A percentile compares a stretch with the other conserved stretches of the same genome.
Evolutionary conservation across 2,888 invertebrate genomes (phyloP).

Genomic region (Scaptodrosophila latifasciaeformis): DNA sequence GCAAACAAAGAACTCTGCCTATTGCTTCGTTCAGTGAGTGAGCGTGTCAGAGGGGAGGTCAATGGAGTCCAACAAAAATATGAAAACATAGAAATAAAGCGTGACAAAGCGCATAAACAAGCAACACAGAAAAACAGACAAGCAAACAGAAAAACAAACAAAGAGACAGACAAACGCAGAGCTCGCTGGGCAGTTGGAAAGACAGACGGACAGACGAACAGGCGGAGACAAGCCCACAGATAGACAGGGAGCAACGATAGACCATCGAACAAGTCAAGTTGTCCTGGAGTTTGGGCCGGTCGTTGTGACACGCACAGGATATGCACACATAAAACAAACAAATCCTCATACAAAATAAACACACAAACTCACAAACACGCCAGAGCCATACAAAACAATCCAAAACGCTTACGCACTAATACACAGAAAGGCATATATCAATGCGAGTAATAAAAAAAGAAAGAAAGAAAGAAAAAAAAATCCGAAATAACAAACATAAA

Average conservation of each 20-base stretch:
- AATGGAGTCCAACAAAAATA: slow-evolving; percentile 29
- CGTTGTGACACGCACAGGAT: slow-evolving; percentile 60
- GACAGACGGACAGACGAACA: slow-evolving; percentile 19
- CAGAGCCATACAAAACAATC: not conserved
- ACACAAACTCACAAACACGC: slow-evolving; percentile 34
- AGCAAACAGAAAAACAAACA: slow-evolving; percentile 5
- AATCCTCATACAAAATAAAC: slow-evolving; percentile 30
- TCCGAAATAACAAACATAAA: no score
- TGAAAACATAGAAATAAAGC: slow-evolving; percentile 52
- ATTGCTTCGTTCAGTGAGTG: slow-evolving; percentile 25
- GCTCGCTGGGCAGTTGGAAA: slow-evolving; percentile 38
- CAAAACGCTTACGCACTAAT: not conserved
- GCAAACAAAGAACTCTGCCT: slow-evolving; percentile 53
- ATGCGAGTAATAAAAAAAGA: slow-evolving; percentile 30
- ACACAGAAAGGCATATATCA: slow-evolving; percentile 33
- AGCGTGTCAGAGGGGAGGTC: not conserved
- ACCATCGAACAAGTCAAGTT: slow-evolving; percentile 37
- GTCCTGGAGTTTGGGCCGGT: no score
- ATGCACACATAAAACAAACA: slow-evolving; percentile 48
- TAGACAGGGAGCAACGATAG: slow-evolving; percentile 25
- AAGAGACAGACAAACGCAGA: not conserved
- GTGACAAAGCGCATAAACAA: slow-evolving; percentile 56
- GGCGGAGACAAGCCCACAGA: slow-evolving; percentile 31
- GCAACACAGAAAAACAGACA: not conserved
- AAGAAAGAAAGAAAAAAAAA: slow-evolving; percentile 36